These are phyloP conservation scores for Toxotes lorentzi DNA, from an alignment of 2,797 vertebrate genomes.

Conservation along the genomic window DNA sequence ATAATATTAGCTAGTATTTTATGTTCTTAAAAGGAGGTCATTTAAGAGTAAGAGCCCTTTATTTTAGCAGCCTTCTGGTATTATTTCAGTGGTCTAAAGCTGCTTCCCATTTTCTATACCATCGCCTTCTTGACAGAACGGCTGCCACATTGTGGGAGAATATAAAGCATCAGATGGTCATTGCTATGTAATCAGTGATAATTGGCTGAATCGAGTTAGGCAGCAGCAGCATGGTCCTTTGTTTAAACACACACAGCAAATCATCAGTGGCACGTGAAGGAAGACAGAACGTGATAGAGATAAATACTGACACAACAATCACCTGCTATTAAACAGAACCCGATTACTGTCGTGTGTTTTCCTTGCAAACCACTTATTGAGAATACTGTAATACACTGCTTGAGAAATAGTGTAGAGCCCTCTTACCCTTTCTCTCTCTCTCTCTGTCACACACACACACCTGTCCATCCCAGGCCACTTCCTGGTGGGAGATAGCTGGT, in stretches of 20 bases:
- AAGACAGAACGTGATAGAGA: neutral
- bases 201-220: neutral
- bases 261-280: neutral
- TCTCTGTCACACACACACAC: neutral
- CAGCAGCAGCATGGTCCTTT: conserved; percentile 1
- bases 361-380: too few species aligned
- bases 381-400: neutral
- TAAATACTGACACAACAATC: neutral
- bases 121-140: neutral
- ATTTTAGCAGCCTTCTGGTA: neutral
- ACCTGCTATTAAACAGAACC: neutral
- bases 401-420: neutral
- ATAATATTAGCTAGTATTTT: neutral
- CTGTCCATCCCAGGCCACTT: conserved; percentile 39
- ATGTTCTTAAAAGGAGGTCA: neutral
- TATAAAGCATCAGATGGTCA: neutral
- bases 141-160: neutral
- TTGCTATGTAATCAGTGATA: conserved; percentile 6
- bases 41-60: neutral
- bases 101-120: neutral
- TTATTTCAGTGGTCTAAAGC: neutral
- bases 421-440: neutral
- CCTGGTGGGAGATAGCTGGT: conserved; percentile 47
- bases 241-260: conserved; percentile 1
- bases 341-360: neutral